Percentiles rank a stretch among this genome's conserved stretches.
Evolutionary conservation across 1,140 invertebrate genomes (phyloP).

Genomic region (Drosophila prosaltans): DNA sequence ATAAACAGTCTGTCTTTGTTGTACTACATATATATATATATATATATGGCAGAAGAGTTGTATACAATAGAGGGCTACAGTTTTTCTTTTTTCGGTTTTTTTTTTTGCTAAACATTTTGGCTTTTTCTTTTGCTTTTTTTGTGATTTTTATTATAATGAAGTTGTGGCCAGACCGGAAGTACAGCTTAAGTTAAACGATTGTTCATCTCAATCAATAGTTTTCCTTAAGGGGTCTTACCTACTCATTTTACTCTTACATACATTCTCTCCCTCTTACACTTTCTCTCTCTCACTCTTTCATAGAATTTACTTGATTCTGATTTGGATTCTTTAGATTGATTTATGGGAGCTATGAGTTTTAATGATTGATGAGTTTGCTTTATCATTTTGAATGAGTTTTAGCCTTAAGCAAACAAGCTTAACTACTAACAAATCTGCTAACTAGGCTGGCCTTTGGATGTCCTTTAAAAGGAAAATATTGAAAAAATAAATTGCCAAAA

Average conservation of each 20-base stretch:
- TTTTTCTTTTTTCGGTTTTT: slow-evolving; percentile 25
- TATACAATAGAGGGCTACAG: slow-evolving; percentile 23
- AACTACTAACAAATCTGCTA: slow-evolving; percentile 45
- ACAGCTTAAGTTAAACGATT: slow-evolving; percentile 50
- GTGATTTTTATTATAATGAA: slow-evolving; percentile 38
- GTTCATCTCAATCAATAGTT: slow-evolving; percentile 52
- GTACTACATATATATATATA: background rate
- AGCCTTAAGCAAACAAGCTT: slow-evolving; percentile 31
- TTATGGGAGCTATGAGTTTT: slow-evolving; percentile 55
- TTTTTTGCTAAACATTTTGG: slow-evolving; percentile 55
- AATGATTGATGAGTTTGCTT: slow-evolving; percentile 68
- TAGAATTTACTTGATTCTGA: slow-evolving; percentile 2
- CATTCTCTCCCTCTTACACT: background rate
- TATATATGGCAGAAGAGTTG: slow-evolving; percentile 1
- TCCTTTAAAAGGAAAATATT: too few species aligned
- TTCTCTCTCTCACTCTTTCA: background rate
- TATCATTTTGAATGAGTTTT: slow-evolving; percentile 33
- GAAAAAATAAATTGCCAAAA: too few species aligned
- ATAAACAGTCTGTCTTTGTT: slow-evolving; percentile 79
- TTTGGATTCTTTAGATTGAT: slow-evolving; percentile 57
- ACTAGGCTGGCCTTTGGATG: background rate
- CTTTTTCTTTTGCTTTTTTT: slow-evolving; percentile 36
- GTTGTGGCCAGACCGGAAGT: slow-evolving; percentile 51
- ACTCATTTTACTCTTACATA: slow-evolving; percentile 5
- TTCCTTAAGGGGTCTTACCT: slow-evolving; percentile 32